Base-by-base conservation (phyloP, 2,888 invertebrate genomes). In the Sesia bembeciformis region DNA sequence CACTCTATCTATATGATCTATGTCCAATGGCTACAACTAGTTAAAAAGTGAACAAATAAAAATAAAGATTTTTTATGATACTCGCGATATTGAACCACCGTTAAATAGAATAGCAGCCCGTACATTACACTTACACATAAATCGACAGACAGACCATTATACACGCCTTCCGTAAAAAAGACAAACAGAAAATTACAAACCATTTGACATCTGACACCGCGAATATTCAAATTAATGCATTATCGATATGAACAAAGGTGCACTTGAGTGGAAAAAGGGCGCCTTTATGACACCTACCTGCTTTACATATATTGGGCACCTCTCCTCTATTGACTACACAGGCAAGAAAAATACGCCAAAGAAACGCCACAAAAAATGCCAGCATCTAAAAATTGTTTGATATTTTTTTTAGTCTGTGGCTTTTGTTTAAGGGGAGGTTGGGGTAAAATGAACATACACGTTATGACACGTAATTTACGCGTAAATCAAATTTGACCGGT, bases 191-290 rank as follows among this genome's bases (percentile, higher is more conserved):
- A 88, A 88, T 88, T 88, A 88, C 82, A 75, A 84, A 85, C 82
- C 86, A 85, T 87, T 88, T 89, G 88, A 89, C 88, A 89, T 88
- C 80, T 88, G 88, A 89, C 88, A 88, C 88, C 84, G 87, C 86
- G 88, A 88, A 88, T 88, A 87, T 89, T 87, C 84, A 87, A 89
- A 89, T 89, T 89, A 88, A 86, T 84, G 89, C 84, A 85, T 89
- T 88, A 87, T 79, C 84, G 76, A 88, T 87, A 81, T 66, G 74
- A 76, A 68, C 78, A 73, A 78, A 83, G 79, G 84, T 79, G 82
- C 84, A 81, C 78, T 81, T 74, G 84, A 78, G 74, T 80, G 74
- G 72, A 76, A 75, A 74, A 68, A 70, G 81, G 83, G 78, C 70
- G 73, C 70, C 70, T 78, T 80, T 80, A 76, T 77, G 73, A 76